Conservation (phyloP, 2,113 vertebrate species). For the Vicugna pacos region DNA sequence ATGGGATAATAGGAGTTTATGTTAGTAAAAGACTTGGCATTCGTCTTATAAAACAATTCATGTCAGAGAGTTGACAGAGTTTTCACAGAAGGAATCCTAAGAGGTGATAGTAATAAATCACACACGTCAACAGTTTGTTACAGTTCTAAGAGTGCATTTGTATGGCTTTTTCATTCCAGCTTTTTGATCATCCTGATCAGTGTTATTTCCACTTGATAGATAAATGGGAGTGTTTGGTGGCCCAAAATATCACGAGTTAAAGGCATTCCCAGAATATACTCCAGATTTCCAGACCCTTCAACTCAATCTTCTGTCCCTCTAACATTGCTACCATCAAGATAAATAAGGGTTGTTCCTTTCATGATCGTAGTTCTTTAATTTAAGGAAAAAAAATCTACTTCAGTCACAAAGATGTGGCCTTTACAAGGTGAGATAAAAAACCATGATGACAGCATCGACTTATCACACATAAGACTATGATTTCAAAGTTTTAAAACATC, state of each 20-base stretch:
- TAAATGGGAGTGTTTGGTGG: not conserved
- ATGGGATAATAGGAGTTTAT: not conserved
- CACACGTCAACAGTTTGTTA: no score
- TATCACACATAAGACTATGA: not conserved
- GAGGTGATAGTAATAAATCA: no score
- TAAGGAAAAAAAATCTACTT: not conserved
- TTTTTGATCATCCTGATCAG: not conserved
- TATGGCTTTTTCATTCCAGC: not conserved
- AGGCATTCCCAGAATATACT: no score
- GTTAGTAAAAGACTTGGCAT: not conserved
- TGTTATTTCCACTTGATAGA: not conserved
- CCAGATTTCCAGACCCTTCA: no score
- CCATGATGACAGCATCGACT: accelerated
- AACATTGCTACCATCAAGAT: accelerated
- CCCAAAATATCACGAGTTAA: not conserved
- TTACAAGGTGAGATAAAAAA: not conserved
- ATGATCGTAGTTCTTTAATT: not conserved
- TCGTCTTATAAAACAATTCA: not conserved
- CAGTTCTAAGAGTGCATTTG: no score
- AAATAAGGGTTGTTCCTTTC: accelerated
- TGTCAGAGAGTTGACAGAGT: not conserved
- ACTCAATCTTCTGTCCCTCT: no score
- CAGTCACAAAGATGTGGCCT: not conserved
- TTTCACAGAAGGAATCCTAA: not conserved
- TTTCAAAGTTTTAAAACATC: not conserved